These are phyloP conservation scores for Phortica variegata DNA, from an alignment of 1,140 invertebrate species.

Conservation along the genomic window DNA sequence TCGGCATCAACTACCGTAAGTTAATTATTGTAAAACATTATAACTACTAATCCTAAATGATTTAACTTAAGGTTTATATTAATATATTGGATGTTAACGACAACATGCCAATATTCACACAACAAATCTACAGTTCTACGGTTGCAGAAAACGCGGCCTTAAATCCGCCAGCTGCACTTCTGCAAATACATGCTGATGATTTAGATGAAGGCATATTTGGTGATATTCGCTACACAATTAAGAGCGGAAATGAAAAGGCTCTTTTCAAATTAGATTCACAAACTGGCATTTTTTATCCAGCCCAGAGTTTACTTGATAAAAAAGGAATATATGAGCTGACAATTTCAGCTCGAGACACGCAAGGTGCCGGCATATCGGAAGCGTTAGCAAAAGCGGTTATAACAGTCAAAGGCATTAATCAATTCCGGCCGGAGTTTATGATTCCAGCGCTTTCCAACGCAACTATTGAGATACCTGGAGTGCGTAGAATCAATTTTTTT, in stretches of 20 bases:
- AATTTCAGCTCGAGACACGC: conserved; percentile 74
- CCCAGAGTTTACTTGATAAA: conserved; percentile 67
- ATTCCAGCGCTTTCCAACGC: conserved; percentile 74
- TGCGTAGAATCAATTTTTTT: conserved; percentile 54
- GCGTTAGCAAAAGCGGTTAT: conserved; percentile 76
- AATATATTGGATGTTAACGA: conserved; percentile 82
- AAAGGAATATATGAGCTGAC: conserved; percentile 66
- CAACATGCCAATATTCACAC: conserved; percentile 75
- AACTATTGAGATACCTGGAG: conserved; percentile 77
- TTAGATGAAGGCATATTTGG: conserved; percentile 76
- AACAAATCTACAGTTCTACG: conserved; percentile 72
- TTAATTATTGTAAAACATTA: not conserved
- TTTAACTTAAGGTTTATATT: conserved; percentile 65
- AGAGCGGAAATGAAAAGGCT: conserved; percentile 67
- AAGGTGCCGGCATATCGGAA: conserved; percentile 65
- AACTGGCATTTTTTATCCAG: conserved; percentile 77
- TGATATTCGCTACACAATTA: conserved; percentile 72
- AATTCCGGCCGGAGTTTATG: conserved; percentile 79
- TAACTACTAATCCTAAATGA: conserved; percentile 3
- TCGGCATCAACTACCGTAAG: conserved; percentile 71
- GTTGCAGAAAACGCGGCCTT: conserved; percentile 81
- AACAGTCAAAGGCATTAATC: conserved; percentile 78
- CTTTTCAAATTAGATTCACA: conserved; percentile 72
- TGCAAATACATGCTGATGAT: conserved; percentile 74
- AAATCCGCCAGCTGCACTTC: conserved; percentile 73